A percentile compares a stretch with the other conserved stretches of the same genome.
Evolutionary conservation across 2,113 vertebrate species (phyloP).

Genomic region (Tetrax tetrax): DNA sequence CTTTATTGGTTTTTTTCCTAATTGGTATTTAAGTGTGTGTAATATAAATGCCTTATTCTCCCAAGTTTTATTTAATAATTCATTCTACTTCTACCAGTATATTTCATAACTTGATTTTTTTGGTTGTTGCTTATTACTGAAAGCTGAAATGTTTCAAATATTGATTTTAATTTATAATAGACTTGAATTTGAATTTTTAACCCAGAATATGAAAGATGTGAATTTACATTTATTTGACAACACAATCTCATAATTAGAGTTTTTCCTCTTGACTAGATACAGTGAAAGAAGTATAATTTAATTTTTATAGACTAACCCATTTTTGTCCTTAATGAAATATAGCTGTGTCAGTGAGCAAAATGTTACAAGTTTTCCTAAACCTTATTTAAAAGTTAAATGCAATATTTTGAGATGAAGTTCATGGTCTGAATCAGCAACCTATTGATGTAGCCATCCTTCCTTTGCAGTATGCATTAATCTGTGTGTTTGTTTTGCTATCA

Average conservation of each 20-base stretch:
- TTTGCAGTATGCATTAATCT: constrained; percentile 23
- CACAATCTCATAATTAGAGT: constrained; percentile 71
- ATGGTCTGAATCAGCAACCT: constrained; percentile 31
- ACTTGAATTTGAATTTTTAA: constrained; percentile 65
- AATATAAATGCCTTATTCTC: constrained; percentile 50
- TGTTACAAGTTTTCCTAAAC: constrained; percentile 52
- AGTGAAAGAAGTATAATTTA: constrained; percentile 71
- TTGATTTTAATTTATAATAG: constrained; percentile 71
- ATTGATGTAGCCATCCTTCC: constrained; percentile 16
- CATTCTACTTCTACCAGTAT: constrained; percentile 3
- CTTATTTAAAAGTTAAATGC: constrained; percentile 64
- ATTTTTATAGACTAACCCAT: constrained; percentile 73
- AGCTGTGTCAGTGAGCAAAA: constrained; percentile 56
- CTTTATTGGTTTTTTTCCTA: constrained; percentile 56
- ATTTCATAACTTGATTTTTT: constrained; percentile 59
- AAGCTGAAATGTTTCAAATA: constrained; percentile 63
- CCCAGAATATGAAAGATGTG: constrained; percentile 61
- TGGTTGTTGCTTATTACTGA: constrained; percentile 48
- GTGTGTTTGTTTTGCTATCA: constrained; percentile 28
- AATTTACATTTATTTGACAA: constrained; percentile 77
- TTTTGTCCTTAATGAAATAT: constrained; percentile 69
- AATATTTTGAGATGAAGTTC: constrained; percentile 46
- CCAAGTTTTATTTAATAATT: constrained; percentile 50
- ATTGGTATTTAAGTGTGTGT: constrained; percentile 72
- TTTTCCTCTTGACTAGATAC: constrained; percentile 74